These are phyloP conservation scores for Kryptolebias marmoratus DNA, from an alignment of 2,113 vertebrate genomes.

Conservation along the genomic window DNA sequence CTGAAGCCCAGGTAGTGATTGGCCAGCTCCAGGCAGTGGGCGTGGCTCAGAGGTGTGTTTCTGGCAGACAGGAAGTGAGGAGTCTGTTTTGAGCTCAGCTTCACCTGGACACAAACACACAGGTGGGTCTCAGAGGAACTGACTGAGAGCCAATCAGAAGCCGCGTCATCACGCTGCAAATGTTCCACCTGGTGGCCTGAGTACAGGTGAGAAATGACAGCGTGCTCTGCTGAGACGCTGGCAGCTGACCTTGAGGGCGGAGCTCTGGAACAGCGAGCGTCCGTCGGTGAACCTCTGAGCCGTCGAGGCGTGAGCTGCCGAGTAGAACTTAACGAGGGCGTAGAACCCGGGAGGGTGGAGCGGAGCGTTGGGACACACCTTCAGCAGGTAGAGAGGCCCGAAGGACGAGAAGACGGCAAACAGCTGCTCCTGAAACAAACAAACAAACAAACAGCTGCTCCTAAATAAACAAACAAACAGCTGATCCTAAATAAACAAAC, in stretches of 20 bases:
- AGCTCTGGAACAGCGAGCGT: conserved; percentile 76
- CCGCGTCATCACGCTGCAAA: too few species aligned
- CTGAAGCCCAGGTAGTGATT: conserved; percentile 72
- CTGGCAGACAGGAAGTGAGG: conserved; percentile 46
- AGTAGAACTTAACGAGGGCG: conserved; percentile 84
- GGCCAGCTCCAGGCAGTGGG: conserved; percentile 66
- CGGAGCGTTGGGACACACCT: conserved; percentile 71
- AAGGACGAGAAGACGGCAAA: conserved; percentile 78
- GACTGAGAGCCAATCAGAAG: neutral
- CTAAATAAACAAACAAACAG: neutral
- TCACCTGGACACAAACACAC: conserved; percentile 62
- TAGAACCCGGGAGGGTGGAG: conserved; percentile 78
- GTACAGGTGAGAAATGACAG: neutral
- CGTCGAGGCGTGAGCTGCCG: conserved; percentile 73
- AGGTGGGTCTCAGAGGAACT: neutral
- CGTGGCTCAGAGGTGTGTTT: conserved; percentile 57
- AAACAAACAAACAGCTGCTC: neutral
- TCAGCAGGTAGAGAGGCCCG: conserved; percentile 82
- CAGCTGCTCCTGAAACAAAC: conserved; percentile 65
- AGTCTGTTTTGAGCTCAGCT: conserved; percentile 66
- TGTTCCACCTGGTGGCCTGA: neutral
- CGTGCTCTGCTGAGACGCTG: too few species aligned
- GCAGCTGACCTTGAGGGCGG: conserved; percentile 80
- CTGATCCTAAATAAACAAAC: neutral
- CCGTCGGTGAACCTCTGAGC: conserved; percentile 76